phyloP scores from a whole-genome alignment of 2,113 vertebrate species.

The crab-eating macaque (Macaca fascicularis) region T2T-MFA8v1.1 NC_088384.1:115360001-115360500 shows the following conservation, averaged over 20 bases:
- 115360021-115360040: neutral
- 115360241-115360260: neutral
- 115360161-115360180: neutral
- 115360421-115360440: neutral
- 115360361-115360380: neutral
- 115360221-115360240: rapidly evolving
- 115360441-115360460: neutral
- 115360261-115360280: neutral
- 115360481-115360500: neutral
- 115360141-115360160: neutral
- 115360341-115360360: neutral
- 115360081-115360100: neutral
- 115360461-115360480: rapidly evolving
- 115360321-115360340: rapidly evolving
- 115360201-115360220: neutral
- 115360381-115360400: neutral
- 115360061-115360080: neutral
- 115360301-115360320: rapidly evolving
- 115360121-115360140: neutral
- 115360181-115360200: neutral
- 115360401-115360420: neutral
- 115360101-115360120: neutral
- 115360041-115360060: neutral
- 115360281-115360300: neutral
- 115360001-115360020: neutral